Base-by-base conservation (phyloP, 2,797 vertebrate genomes). In the Chelonia mydas region DNA sequence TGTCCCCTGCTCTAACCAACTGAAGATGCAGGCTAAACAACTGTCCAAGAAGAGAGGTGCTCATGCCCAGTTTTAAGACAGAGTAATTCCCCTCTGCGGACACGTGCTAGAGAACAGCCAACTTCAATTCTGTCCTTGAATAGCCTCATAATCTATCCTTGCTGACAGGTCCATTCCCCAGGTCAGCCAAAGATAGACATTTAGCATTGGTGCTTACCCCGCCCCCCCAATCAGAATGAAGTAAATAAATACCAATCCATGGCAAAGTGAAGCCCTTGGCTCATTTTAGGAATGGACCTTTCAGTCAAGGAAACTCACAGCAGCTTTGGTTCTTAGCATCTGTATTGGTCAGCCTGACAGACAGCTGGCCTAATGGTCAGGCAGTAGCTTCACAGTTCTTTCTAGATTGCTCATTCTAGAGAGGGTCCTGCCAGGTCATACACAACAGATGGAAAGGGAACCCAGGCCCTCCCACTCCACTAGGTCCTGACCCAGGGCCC, bases 271-370 rank as follows among this genome's bases (percentile, higher is more conserved):
- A 5, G 33, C 59, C 15, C 31, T 61, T 61, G 31, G 59, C 31
- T 33, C 13, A 61, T 8, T 3, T 78, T 65, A 87, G 41, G 78
- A 88, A 94, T 25, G 3, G 11, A 45, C 47, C 0, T 0, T 72
- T 85, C 90, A 79, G 85, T 91, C 81, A 28, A 85, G 11, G 5
- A 50, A 90, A 87, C 23, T 19, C 15, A 33, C 81, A 88, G 50
- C 3, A 57, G 1, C 11, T 83, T 82, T 6, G 54, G 4, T 83
- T 91, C 89, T 61, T 92, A 82, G 33, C 11, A 92, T 59, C 57
- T 59, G 27, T 12, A 59, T 31, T 28, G 28, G 57, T 31, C 57
- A 59, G 11, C 12, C 27, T 59, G 57, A 31, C 28, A 59, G 57
- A 28, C 59, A 33, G 6, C 59, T 33, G 7, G 59, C 31, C 59